phyloP scores from a whole-genome alignment of 1,140 invertebrate species.

The Bacillus rossius region DNA sequence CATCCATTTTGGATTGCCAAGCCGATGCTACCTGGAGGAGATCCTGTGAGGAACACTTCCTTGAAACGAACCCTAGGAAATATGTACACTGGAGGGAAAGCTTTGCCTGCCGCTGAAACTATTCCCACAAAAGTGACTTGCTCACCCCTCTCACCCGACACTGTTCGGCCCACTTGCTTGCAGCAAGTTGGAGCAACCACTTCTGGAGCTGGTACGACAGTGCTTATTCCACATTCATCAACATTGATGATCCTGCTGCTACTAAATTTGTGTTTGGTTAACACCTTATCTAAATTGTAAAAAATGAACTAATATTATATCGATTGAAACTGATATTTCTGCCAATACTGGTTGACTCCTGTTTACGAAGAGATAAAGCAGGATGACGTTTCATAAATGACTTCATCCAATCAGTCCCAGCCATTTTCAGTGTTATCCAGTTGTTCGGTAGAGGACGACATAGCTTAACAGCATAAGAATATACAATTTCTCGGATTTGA shows the following conservation, averaged over 20 bases:
- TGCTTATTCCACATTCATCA: conserved; percentile 42
- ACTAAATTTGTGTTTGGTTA: conserved; percentile 32
- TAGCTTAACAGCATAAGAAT: no score
- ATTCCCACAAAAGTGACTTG: conserved; percentile 34
- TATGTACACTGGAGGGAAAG: conserved; percentile 34
- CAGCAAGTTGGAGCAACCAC: conserved; percentile 35
- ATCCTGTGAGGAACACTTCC: conserved; percentile 30
- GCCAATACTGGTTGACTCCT: conserved; percentile 1
- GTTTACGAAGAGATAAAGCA: background rate
- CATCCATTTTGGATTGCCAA: conserved; percentile 34
- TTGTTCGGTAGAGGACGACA: no score
- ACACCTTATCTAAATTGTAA: conserved; percentile 13
- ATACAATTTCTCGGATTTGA: no score
- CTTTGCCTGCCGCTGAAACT: conserved; percentile 32
- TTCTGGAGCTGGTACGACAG: conserved; percentile 40
- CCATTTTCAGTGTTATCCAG: no score
- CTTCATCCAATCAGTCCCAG: no score
- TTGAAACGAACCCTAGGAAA: conserved; percentile 33
- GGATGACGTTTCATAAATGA: no score
- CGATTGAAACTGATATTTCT: conserved; percentile 1
- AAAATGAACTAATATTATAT: background rate
- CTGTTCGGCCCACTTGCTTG: conserved; percentile 38
- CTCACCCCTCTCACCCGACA: conserved; percentile 37
- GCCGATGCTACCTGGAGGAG: conserved; percentile 23
- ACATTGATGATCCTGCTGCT: conserved; percentile 37